Conservation (phyloP, 1,140 invertebrate genomes). For the Maconellicoccus hirsutus region DNA sequence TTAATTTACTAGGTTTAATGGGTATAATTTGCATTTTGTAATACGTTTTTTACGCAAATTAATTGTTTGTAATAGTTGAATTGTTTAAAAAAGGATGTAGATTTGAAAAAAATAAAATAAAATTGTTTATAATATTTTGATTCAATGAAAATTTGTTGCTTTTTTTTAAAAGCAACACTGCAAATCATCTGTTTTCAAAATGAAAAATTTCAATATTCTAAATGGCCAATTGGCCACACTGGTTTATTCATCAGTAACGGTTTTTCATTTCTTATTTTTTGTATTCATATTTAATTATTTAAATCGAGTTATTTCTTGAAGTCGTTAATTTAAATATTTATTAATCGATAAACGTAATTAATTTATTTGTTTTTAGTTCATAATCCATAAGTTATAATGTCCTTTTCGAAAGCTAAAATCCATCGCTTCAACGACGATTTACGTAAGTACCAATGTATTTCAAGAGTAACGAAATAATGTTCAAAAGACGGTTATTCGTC, state of each 20-base stretch:
- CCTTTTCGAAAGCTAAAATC: slow-evolving; percentile 23
- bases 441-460: slow-evolving; percentile 15
- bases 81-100: too few species aligned
- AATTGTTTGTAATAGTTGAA: too few species aligned
- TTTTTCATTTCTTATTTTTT: neutral
- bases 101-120: too few species aligned
- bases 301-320: neutral
- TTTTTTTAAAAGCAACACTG: neutral
- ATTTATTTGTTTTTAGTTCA: neutral
- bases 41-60: too few species aligned
- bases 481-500: neutral
- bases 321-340: neutral
- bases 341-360: neutral
- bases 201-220: neutral
- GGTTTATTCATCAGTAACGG: neutral
- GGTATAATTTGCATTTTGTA: too few species aligned
- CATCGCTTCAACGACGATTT: slow-evolving; percentile 21
- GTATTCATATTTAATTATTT: neutral
- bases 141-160: too few species aligned
- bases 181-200: neutral
- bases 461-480: neutral
- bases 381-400: neutral
- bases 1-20: too few species aligned
- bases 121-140: too few species aligned
- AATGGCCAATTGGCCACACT: neutral